Conservation (phyloP, 2,113 vertebrate species). For the Lampris incognitus region DNA sequence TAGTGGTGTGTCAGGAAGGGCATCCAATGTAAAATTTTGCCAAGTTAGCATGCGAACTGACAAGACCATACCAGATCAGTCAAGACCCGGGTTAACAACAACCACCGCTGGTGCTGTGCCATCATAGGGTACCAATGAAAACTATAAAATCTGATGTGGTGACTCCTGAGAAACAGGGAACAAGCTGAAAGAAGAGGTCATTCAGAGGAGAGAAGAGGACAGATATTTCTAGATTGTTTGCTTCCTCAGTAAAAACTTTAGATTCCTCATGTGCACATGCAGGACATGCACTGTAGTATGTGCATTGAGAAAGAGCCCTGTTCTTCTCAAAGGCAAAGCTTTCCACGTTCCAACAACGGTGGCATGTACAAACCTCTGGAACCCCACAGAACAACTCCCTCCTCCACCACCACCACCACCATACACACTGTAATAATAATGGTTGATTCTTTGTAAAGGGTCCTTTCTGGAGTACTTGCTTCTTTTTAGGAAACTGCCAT, state of each 20-base stretch:
- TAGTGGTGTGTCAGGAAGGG: too few relatives aligned
- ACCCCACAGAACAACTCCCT: background rate
- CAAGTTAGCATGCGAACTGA: too few relatives aligned
- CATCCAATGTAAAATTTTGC: too few relatives aligned
- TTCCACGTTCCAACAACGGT: background rate
- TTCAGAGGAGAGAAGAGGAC: constrained; percentile 14
- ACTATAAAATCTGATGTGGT: too few relatives aligned
- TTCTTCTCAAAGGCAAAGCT: constrained; percentile 12
- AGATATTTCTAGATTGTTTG: constrained; percentile 30
- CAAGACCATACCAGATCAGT: too few relatives aligned
- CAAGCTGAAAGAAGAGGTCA: background rate
- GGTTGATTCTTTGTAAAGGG: constrained; percentile 44
- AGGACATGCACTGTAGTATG: constrained; percentile 2
- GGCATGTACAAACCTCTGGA: background rate
- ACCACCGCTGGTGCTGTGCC: too few relatives aligned
- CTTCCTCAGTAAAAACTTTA: constrained; percentile 18
- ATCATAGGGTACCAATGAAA: too few relatives aligned
- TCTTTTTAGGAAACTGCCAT: constrained; percentile 56
- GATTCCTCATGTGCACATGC: constrained; percentile 12
- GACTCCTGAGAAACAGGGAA: background rate
- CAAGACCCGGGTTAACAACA: too few relatives aligned
- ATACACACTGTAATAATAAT: background rate
- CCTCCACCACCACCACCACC: background rate
- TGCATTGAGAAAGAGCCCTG: constrained; percentile 30
- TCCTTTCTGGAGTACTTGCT: constrained; percentile 43